Evolutionary conservation across 2,797 vertebrate genomes (phyloP).

Genomic region (Zalophus californianus): DNA sequence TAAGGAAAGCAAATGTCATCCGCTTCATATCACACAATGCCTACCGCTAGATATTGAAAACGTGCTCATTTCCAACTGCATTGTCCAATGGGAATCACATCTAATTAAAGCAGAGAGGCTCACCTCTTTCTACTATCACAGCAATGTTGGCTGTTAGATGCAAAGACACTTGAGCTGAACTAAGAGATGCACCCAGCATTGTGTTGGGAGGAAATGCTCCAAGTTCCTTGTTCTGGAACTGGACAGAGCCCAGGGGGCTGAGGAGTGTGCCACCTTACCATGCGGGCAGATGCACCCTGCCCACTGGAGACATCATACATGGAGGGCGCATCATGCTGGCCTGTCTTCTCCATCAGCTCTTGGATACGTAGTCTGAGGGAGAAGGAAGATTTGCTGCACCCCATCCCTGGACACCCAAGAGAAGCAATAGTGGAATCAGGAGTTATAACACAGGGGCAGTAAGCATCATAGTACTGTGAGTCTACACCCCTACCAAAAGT

Average conservation of each 20-base stretch:
- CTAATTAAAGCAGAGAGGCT: constrained; percentile 56
- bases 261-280: too few species aligned
- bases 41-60: constrained; percentile 64
- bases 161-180: neutral
- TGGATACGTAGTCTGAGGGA: neutral
- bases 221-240: neutral
- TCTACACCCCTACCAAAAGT: neutral
- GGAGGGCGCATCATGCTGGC: too few species aligned
- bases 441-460: neutral
- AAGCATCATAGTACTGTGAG: neutral
- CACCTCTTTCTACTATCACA: neutral
- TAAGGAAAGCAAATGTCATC: constrained; percentile 79
- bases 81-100: constrained; percentile 36
- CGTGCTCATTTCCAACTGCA: constrained; percentile 42
- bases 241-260: neutral
- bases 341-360: neutral
- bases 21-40: constrained; percentile 63
- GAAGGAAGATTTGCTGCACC: neutral
- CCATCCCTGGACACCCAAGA: neutral
- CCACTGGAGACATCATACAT: neutral
- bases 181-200: neutral
- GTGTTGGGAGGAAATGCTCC: neutral
- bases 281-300: neutral
- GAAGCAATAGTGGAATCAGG: neutral
- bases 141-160: neutral